A percentile compares a stretch with the other conserved stretches of the same genome.
These are phyloP conservation scores for Chloropsis cyanopogon DNA, from an alignment of 2,113 vertebrate genomes.

Conservation along the genomic window DNA sequence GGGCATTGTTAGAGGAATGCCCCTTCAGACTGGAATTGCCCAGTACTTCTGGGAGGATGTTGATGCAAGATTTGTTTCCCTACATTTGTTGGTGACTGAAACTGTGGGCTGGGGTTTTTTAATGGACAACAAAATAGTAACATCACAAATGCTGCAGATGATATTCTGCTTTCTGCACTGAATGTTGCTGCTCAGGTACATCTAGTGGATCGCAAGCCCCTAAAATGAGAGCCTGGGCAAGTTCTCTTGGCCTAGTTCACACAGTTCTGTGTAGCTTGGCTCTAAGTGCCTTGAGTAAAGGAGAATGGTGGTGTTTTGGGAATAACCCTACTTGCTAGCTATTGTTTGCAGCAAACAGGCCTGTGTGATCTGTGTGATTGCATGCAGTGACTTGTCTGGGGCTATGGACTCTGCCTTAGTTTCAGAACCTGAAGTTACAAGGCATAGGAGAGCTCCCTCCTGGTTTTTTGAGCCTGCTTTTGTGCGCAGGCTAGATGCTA, in stretches of 20 bases:
- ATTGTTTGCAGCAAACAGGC: not conserved
- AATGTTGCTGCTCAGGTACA: not conserved
- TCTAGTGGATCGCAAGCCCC: not conserved
- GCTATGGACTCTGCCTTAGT: not conserved
- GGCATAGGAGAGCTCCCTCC: not conserved
- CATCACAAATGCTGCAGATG: not conserved
- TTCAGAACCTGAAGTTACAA: not conserved
- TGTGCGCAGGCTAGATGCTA: not conserved
- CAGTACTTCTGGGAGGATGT: not conserved
- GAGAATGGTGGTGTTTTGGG: not conserved
- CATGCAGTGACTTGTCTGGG: not conserved
- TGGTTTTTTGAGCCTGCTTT: not conserved
- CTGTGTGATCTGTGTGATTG: not conserved
- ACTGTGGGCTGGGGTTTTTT: not conserved
- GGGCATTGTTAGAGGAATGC: constrained; percentile 21
- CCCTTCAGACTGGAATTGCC: constrained; percentile 29
- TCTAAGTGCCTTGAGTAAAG: not conserved
- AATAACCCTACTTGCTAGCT: not conserved
- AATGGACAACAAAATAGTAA: not conserved
- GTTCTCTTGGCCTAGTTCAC: not conserved
- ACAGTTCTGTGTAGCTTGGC: not conserved
- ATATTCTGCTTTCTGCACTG: not conserved
- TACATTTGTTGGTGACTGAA: not conserved
- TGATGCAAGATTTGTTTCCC: not conserved
- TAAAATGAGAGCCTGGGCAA: not conserved